Evolutionary conservation across 2,888 invertebrate genomes (phyloP), one percentile per base, ranked within the genome.

Genomic region (Cyrtodaria siliqua): DNA sequence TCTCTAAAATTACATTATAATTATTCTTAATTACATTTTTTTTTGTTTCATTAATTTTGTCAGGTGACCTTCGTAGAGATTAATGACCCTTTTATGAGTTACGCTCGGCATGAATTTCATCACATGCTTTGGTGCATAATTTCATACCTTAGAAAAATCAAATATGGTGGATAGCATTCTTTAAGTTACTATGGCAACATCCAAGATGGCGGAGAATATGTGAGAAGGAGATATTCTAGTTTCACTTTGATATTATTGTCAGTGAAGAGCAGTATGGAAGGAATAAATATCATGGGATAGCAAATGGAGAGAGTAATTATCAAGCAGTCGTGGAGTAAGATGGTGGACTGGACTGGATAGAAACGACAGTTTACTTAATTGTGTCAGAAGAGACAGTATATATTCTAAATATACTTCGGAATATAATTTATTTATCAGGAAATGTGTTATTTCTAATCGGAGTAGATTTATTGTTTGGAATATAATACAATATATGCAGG

Each of bases 81-180:
- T 44, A 9, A 44, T 9, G 9, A 16, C 6, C 44, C 4, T 44
- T 44, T 44, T 20, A 44, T 6, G 44, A 20, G 16, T 44, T 44
- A 18, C 44, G 20, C 9, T 9, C n/a, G 3, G 44, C 20, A 16
- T 47, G 47, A 16, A 6, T 16, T 47, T 20, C n/a, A 9, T 20
- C 47, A 16, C 20, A 20, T 47, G 47, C 47, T 18, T n/a, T 47
- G n/a, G 47, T 47, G n/a, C 47, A 18, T 47, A 18, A 47, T 18
- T 47, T 47, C 47, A 47, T 47, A 16, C n/a, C 26, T 4, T 24
- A 6, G 20, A 64, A n/a, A 76, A 72, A 80, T 76, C 75, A 72
- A 75, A 79, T 79, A 79, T 79, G 79, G 79, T 64, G 79, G 79
- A 80, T 56, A 73, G 72, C 75, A 75, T 80, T 75, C 75, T 62